Percentiles rank a stretch among this genome's conserved stretches.
These are phyloP conservation scores for Pseudanteris insignis DNA, from an alignment of 2,888 invertebrate species.

Conservation along the genomic window DNA sequence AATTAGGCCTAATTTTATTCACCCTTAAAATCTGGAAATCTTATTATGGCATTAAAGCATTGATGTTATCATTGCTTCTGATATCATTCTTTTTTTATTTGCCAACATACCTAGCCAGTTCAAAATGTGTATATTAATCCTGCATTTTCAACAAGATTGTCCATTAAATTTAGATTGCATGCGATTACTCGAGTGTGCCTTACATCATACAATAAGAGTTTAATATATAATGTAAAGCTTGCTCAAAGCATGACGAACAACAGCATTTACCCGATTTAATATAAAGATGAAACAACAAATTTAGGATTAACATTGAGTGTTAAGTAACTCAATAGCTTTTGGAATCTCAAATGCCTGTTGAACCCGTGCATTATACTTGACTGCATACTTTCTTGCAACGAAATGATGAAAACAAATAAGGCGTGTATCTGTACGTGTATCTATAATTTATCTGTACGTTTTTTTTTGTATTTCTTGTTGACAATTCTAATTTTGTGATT, in stretches of 20 bases:
- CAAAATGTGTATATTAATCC: conserved; percentile 21
- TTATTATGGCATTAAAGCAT: conserved; percentile 4
- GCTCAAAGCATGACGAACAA: conserved; percentile 4
- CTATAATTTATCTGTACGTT: neutral
- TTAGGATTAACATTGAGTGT: too few relatives aligned
- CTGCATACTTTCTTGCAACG: conserved; percentile 9
- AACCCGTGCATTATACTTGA: conserved; percentile 11
- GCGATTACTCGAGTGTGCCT: neutral
- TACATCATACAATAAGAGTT: neutral
- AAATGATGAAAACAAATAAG: conserved; percentile 8
- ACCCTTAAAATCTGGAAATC: too few relatives aligned
- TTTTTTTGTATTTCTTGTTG: conserved; percentile 3
- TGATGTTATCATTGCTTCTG: conserved; percentile 10
- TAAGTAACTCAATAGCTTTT: too few relatives aligned
- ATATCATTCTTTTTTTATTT: conserved; percentile 10
- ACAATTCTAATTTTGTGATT: conserved; percentile 7
- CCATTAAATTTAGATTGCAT: too few relatives aligned
- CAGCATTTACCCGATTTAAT: conserved; percentile 30
- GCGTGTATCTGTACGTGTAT: conserved; percentile 37
- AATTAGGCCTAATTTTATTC: conserved; percentile 38
- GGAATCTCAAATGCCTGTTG: neutral
- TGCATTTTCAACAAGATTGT: conserved; percentile 1
- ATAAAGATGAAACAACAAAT: conserved; percentile 23
- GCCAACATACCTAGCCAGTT: conserved; percentile 22
- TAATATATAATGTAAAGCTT: neutral